These are phyloP conservation scores for Tachina fera DNA, from an alignment of 2,888 invertebrate species.

Conservation along the genomic window DNA sequence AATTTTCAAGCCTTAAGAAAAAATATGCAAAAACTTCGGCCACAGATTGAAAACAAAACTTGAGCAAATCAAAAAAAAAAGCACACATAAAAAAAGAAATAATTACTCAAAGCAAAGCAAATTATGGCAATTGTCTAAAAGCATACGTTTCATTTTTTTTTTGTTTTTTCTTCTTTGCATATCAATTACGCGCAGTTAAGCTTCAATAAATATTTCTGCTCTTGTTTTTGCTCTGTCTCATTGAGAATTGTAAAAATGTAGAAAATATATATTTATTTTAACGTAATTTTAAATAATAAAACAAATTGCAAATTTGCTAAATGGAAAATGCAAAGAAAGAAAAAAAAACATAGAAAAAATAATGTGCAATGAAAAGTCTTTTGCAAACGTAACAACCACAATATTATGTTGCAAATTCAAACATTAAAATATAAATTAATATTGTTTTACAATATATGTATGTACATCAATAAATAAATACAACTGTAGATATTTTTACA, in stretches of 20 bases:
- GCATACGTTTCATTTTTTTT: neutral
- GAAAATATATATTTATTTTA: slow-evolving; percentile 7
- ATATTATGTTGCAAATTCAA: slow-evolving; percentile 49
- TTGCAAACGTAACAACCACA: slow-evolving; percentile 28
- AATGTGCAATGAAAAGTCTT: slow-evolving; percentile 8
- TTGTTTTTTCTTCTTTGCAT: neutral
- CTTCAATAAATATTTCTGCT: slow-evolving; percentile 26
- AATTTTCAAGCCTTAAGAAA: neutral
- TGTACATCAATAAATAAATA: neutral
- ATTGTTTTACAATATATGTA: slow-evolving; percentile 45
- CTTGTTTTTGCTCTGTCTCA: neutral
- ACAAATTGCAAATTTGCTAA: slow-evolving; percentile 58
- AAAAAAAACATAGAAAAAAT: neutral
- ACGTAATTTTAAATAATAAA: slow-evolving; percentile 52
- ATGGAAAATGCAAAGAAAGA: slow-evolving; percentile 23
- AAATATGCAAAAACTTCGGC: slow-evolving; percentile 14
- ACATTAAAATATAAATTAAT: slow-evolving; percentile 55
- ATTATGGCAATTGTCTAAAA: slow-evolving; percentile 32
- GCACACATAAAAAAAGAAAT: neutral
- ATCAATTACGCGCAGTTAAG: slow-evolving; percentile 47
- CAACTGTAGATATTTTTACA: slow-evolving; percentile 2
- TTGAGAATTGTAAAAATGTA: neutral
- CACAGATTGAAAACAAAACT: neutral
- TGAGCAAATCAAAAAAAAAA: neutral
- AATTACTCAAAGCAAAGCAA: slow-evolving; percentile 34